phyloP scores from a whole-genome alignment of 1,140 invertebrate species.

The Ptiloglossa arizonensis region DNA sequence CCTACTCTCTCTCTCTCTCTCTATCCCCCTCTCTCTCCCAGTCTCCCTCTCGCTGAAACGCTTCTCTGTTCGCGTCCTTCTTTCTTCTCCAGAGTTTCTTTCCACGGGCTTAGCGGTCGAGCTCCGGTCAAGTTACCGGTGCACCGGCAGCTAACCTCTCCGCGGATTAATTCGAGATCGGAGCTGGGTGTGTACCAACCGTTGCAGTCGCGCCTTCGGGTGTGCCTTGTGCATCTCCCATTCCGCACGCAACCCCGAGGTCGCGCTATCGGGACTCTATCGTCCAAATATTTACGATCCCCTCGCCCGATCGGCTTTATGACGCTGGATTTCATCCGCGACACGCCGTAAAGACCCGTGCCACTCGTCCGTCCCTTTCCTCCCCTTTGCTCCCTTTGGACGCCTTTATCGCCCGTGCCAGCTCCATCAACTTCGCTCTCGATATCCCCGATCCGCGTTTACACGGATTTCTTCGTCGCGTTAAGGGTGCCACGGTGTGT shows the following conservation, averaged over 20 bases:
- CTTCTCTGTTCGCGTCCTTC: constrained; percentile 41
- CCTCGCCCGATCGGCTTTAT: constrained; percentile 50
- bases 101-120: constrained; percentile 62
- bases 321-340: constrained; percentile 54
- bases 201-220: constrained; percentile 26
- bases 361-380: background rate
- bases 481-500: background rate
- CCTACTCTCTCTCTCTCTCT: background rate
- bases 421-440: background rate
- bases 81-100: constrained; percentile 24
- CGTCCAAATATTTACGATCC: constrained; percentile 69
- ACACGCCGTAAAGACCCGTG: constrained; percentile 41
- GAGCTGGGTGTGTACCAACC: constrained; percentile 36
- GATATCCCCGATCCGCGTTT: background rate
- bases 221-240: constrained; percentile 30
- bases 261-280: constrained; percentile 60
- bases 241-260: constrained; percentile 44
- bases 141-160: constrained; percentile 69
- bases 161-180: constrained; percentile 76
- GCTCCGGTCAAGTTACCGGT: constrained; percentile 77
- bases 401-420: background rate
- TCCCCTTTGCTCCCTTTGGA: background rate
- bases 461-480: background rate
- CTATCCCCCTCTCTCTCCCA: constrained; percentile 16
- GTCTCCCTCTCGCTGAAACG: constrained; percentile 22